phyloP scores from a whole-genome alignment of 2,113 vertebrate genomes.

The Phoxinus phoxinus region DNA sequence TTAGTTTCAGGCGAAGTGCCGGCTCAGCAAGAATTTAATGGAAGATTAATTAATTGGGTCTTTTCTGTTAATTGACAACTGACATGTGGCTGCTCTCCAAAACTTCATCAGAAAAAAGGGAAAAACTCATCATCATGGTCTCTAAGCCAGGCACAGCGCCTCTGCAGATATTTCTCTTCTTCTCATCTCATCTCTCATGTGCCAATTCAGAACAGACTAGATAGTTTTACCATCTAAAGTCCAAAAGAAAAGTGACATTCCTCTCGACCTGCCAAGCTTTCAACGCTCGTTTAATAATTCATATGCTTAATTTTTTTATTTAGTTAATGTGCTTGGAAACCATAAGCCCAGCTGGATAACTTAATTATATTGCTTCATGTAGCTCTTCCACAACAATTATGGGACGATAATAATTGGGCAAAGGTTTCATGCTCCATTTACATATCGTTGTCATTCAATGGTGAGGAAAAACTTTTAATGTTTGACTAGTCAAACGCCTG shows the following conservation, averaged over 20 bases:
- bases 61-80: conserved; percentile 62
- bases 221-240: conserved; percentile 6
- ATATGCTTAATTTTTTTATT: conserved; percentile 24
- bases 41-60: conserved; percentile 51
- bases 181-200: conserved; percentile 13
- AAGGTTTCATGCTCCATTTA: conserved; percentile 56
- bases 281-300: conserved; percentile 20
- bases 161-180: conserved; percentile 2
- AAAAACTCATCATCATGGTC: background rate
- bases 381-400: conserved; percentile 50
- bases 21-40: conserved; percentile 48
- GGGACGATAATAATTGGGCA: conserved; percentile 56
- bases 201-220: background rate
- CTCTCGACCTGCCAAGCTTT: conserved; percentile 12
- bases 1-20: conserved; percentile 38
- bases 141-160: background rate
- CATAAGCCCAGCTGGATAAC: conserved; percentile 38
- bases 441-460: conserved; percentile 45
- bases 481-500: conserved; percentile 40
- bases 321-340: conserved; percentile 39
- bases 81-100: conserved; percentile 46
- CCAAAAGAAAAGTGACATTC: conserved; percentile 21
- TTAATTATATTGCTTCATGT: conserved; percentile 45
- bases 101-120: conserved; percentile 22
- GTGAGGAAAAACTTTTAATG: conserved; percentile 47